A percentile compares a stretch with the other conserved stretches of the same genome.
Conservation (phyloP, 2,113 vertebrate species). For the Sarotherodon lohbergeri region DNA sequence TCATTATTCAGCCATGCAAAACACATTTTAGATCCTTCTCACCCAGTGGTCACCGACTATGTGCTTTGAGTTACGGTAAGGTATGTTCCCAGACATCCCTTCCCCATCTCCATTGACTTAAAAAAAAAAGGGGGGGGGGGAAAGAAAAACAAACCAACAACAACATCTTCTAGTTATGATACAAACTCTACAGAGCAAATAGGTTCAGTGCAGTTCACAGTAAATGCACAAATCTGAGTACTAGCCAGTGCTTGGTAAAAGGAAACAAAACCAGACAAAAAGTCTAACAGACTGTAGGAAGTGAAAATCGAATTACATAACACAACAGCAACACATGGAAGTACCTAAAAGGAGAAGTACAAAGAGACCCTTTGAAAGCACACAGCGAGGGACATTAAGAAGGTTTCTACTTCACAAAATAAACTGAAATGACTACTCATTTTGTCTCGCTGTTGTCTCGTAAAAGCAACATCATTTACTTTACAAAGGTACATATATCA, state of each 20-base stretch:
- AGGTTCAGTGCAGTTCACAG: neutral
- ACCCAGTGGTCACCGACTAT: neutral
- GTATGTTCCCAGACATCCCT: neutral
- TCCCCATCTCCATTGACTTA: neutral
- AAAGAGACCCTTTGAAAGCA: neutral
- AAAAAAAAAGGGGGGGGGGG: neutral
- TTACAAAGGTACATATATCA: neutral
- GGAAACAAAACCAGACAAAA: neutral
- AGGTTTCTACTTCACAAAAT: neutral
- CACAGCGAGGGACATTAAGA: neutral
- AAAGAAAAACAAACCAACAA: neutral
- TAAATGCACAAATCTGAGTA: neutral
- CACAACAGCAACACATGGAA: neutral
- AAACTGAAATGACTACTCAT: neutral
- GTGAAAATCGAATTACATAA: neutral
- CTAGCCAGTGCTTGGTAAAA: neutral
- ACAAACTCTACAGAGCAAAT: neutral
- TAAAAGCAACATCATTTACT: slow-evolving; percentile 5
- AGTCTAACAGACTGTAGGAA: neutral
- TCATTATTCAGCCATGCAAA: neutral
- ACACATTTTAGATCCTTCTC: slow-evolving; percentile 18
- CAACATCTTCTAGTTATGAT: neutral
- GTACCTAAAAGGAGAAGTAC: neutral
- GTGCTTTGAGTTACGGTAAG: neutral
- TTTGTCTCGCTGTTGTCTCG: neutral